Percentiles rank a stretch among this genome's conserved stretches.
These are phyloP conservation scores for Drosophila paulistorum DNA, from an alignment of 1,140 invertebrate genomes.

Conservation along the genomic window DNA sequence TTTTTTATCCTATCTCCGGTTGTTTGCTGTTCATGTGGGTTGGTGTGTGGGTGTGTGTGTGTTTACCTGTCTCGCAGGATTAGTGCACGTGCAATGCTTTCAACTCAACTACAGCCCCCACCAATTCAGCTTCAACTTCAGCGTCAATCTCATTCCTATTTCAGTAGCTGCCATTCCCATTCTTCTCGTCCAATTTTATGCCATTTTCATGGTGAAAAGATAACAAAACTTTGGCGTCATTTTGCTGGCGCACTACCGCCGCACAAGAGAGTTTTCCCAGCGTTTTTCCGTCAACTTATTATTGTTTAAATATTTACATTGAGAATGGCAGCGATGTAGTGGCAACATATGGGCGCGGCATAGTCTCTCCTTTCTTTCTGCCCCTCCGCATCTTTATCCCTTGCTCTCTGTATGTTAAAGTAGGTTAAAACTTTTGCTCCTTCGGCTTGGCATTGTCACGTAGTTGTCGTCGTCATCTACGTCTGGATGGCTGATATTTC, in stretches of 20 bases:
- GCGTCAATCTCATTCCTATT: neutral
- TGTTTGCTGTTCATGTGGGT: neutral
- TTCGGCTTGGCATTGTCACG: slow-evolving; percentile 66
- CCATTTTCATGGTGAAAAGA: slow-evolving; percentile 74
- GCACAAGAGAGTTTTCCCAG: slow-evolving; percentile 64
- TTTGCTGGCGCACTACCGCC: slow-evolving; percentile 34
- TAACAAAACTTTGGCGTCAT: slow-evolving; percentile 73
- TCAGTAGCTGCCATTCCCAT: slow-evolving; percentile 9
- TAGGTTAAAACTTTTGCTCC: slow-evolving; percentile 20
- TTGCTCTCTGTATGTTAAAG: neutral
- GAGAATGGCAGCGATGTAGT: slow-evolving; percentile 31
- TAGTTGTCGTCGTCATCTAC: slow-evolving; percentile 40
- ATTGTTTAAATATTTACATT: slow-evolving; percentile 81
- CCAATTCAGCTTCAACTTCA: neutral
- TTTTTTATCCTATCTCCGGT: slow-evolving; percentile 16
- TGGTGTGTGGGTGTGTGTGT: neutral
- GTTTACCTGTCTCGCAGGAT: slow-evolving; percentile 42
- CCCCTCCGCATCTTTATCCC: neutral
- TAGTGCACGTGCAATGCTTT: slow-evolving; percentile 63
- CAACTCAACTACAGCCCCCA: slow-evolving; percentile 24
- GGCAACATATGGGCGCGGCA: slow-evolving; percentile 58
- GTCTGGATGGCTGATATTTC: slow-evolving; percentile 37
- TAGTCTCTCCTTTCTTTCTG: slow-evolving; percentile 19
- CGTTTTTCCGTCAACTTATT: slow-evolving; percentile 79
- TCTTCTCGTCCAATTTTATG: slow-evolving; percentile 57